Percentiles rank a stretch among this genome's conserved stretches.
These are phyloP conservation scores for Bradypodion ventrale DNA, from an alignment of 2,797 vertebrate genomes.

Conservation along the genomic window DNA sequence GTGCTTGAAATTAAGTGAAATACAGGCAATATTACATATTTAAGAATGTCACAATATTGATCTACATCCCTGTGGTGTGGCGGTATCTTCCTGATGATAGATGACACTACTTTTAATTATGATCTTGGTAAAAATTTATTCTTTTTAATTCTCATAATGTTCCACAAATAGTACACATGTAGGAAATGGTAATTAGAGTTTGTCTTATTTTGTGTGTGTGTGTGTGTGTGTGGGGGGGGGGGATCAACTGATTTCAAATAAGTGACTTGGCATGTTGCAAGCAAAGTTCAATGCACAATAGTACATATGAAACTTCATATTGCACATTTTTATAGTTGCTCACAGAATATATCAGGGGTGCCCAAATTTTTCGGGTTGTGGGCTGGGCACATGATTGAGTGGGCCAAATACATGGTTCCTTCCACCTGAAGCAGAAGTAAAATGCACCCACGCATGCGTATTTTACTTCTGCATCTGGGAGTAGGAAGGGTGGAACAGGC, in stretches of 20 bases:
- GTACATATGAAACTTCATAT: neutral
- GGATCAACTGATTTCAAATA: neutral
- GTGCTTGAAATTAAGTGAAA: neutral
- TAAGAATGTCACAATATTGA: neutral
- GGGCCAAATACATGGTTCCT: no score
- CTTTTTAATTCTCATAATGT: neutral
- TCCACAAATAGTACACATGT: neutral
- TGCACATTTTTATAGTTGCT: no score
- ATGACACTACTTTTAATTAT: neutral
- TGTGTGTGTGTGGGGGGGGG: no score
- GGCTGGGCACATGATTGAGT: no score
- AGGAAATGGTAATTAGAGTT: neutral
- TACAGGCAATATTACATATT: neutral
- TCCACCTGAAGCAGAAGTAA: no score
- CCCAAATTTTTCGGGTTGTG: no score
- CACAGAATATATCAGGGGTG: no score
- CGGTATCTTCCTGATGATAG: neutral
- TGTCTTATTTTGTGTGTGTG: no score
- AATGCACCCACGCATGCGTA: no score
- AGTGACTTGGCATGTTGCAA: neutral
- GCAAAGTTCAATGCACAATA: neutral
- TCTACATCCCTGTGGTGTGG: neutral
- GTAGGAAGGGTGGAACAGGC: no score
- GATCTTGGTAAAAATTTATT: neutral
- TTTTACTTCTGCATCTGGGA: no score